Evolutionary conservation across 2,888 invertebrate species (phyloP), one percentile per base, ranked within the genome.

Genomic region (Drosophila neutralis): DNA sequence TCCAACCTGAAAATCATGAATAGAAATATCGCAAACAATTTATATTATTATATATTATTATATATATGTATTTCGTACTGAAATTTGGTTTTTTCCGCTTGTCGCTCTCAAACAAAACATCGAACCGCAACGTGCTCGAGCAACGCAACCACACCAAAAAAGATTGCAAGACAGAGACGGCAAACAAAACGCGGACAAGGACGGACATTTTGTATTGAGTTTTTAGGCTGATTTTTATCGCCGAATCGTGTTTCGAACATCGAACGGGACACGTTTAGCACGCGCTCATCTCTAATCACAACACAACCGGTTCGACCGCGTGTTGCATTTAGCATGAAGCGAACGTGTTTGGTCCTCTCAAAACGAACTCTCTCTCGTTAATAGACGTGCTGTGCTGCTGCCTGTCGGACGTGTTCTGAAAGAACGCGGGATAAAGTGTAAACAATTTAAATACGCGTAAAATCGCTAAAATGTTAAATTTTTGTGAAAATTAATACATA

Each of bases 301-400:
- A 69, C 59, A 45, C 77, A 77, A 76, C 71, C 49, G 58, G 86
- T 80, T 86, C 78, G 87, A 86, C 76, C 87, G 90, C 88, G 83
- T 90, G 91, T 67, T 84, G 88, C 59, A 73, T 76, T 83, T 88
- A 85, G 91, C 76, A 86, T 87, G 87, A 86, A 74, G 65, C 77
- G 70, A 77, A 64, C 74, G 54, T 67, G 72, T 48, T 58, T 67
- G 75, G 64, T 67, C 63, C 68, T 24, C 70, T 67, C 73, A 76
- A 69, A 76, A 59, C 80, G 73, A 61, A 73, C 78, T 65, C 67
- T 70, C 78, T 84, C 52, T 80, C 69, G 63, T 67, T 73, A 71
- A 70, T 89, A 65, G 90, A 88, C 73, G 83, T 88, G 73, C 81
- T 80, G 63, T 90, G 77, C 84, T 86, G 81, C 79, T 83, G 65